phyloP scores from a whole-genome alignment of 2,888 invertebrate genomes.

The Andrena praecox region DNA sequence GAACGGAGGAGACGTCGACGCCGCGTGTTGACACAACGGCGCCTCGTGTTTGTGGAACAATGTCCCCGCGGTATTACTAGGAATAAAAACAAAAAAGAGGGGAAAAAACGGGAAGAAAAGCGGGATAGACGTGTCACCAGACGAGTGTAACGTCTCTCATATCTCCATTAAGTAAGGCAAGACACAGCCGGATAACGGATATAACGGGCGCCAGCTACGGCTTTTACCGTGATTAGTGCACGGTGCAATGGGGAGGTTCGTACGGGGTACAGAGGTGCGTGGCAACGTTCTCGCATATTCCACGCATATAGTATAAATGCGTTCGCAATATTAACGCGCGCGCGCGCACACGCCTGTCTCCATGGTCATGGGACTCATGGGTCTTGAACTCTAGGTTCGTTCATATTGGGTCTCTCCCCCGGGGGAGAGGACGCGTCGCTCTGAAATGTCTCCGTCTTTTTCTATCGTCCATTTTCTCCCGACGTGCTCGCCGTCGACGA shows the following conservation, averaged over 20 bases:
- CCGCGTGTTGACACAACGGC: slow-evolving; percentile 19
- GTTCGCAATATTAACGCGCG: slow-evolving; percentile 49
- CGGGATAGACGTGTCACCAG: slow-evolving; percentile 57
- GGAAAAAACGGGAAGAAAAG: slow-evolving; percentile 1
- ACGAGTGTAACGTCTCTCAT: slow-evolving; percentile 77
- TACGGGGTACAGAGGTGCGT: slow-evolving; percentile 55
- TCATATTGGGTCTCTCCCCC: slow-evolving; percentile 41
- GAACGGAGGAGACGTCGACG: slow-evolving; percentile 2
- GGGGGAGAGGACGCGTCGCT: slow-evolving; percentile 32
- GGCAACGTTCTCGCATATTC: slow-evolving; percentile 65
- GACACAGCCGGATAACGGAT: slow-evolving; percentile 58
- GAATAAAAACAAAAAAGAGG: slow-evolving; percentile 52
- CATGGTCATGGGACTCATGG: slow-evolving; percentile 29
- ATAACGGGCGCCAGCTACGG: slow-evolving; percentile 64
- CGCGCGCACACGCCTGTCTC: slow-evolving; percentile 8
- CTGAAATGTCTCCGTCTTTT: slow-evolving; percentile 30
- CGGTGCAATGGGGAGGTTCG: slow-evolving; percentile 72
- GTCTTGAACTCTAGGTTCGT: slow-evolving; percentile 39
- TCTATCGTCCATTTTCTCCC: neutral
- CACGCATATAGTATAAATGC: slow-evolving; percentile 55
- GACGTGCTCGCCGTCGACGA: neutral
- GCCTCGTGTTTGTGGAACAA: slow-evolving; percentile 55
- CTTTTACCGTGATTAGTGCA: slow-evolving; percentile 83
- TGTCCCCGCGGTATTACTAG: slow-evolving; percentile 66
- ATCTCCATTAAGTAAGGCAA: slow-evolving; percentile 80